Conservation (phyloP, 2,888 invertebrate species). For the Microctonus hyperodae region DNA sequence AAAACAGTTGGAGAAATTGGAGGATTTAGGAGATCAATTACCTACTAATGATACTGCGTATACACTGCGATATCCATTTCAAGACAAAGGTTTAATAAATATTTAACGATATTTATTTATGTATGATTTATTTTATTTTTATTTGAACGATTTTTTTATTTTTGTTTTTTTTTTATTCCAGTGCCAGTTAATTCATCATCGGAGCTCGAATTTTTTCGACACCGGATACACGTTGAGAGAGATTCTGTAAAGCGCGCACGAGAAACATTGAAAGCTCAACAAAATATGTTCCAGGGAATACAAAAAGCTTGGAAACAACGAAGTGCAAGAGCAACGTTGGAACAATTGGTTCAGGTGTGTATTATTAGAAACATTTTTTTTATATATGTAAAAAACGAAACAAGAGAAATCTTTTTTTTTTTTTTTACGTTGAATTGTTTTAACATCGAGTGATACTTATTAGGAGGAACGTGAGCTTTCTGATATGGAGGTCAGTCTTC, state of each 20-base stretch:
- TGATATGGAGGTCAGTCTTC: slow-evolving; percentile 83
- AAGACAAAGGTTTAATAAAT: slow-evolving; percentile 69
- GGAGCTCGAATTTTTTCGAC: slow-evolving; percentile 83
- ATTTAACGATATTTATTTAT: slow-evolving; percentile 2
- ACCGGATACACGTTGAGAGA: slow-evolving; percentile 80
- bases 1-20: slow-evolving; percentile 80
- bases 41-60: slow-evolving; percentile 77
- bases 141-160: neutral
- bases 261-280: slow-evolving; percentile 74
- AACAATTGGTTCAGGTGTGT: slow-evolving; percentile 66
- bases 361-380: no score
- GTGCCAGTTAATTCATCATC: slow-evolving; percentile 64
- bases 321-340: slow-evolving; percentile 66
- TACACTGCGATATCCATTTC: slow-evolving; percentile 82
- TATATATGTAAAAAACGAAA: no score
- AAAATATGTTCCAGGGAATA: slow-evolving; percentile 72
- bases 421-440: neutral
- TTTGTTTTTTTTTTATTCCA: slow-evolving; percentile 34
- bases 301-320: slow-evolving; percentile 68
- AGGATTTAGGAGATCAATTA: slow-evolving; percentile 84
- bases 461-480: slow-evolving; percentile 84
- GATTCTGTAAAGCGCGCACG: slow-evolving; percentile 86
- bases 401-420: no score
- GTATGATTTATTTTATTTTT: neutral
- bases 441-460: slow-evolving; percentile 41